A percentile compares a stretch with the other conserved stretches of the same genome.
phyloP scores from a whole-genome alignment of 2,797 vertebrate genomes.

The Sebastes nivosus region DNA sequence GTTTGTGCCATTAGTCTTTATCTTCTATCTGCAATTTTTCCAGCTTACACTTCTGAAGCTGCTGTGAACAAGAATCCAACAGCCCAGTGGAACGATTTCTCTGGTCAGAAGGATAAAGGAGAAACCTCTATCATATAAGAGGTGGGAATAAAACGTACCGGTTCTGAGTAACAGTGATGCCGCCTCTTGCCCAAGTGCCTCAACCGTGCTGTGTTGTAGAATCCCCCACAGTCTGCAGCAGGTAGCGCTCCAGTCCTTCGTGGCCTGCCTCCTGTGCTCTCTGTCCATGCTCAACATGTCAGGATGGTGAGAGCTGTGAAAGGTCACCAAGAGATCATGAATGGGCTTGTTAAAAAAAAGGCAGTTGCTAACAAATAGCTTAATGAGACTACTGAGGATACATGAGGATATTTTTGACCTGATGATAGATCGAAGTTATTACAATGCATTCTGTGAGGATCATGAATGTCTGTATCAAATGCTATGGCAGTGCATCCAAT shows the following conservation, averaged over 20 bases:
- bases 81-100: neutral
- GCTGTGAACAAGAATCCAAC: neutral
- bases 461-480: too few species aligned
- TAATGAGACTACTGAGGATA: too few species aligned
- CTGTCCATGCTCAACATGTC: conserved; percentile 72
- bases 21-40: neutral
- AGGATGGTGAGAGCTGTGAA: conserved; percentile 64
- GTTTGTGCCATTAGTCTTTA: neutral
- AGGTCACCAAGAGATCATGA: neutral
- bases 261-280: conserved; percentile 59
- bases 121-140: neutral
- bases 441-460: too few species aligned
- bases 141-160: conserved; percentile 43
- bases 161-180: conserved; percentile 67
- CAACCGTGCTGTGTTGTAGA: conserved; percentile 52
- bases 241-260: conserved; percentile 66
- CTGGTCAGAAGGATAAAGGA: neutral
- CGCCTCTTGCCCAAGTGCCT: conserved; percentile 56
- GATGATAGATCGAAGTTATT: too few species aligned
- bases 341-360: rapidly evolving
- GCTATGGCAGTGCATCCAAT: too few species aligned
- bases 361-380: too few species aligned
- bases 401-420: too few species aligned
- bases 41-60: neutral
- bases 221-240: conserved; percentile 59